phyloP scores from a whole-genome alignment of 2,113 vertebrate species.

The Herpetotheres cachinnans region DNA sequence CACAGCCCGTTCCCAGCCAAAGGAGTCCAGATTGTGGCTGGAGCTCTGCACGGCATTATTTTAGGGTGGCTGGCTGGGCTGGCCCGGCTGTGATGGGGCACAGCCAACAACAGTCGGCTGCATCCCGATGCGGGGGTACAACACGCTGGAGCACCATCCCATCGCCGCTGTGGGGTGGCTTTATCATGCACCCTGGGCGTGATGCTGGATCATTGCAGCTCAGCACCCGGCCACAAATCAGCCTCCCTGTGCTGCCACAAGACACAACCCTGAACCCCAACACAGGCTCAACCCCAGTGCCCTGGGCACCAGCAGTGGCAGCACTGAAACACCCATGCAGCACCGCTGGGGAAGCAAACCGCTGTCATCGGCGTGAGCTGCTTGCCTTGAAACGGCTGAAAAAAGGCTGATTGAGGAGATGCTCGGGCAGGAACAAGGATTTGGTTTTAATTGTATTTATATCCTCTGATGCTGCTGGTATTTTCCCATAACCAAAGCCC shows the following conservation, averaged over 20 bases:
- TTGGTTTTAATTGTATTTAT: background rate
- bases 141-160: accelerated
- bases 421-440: background rate
- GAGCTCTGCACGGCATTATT: background rate
- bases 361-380: accelerated
- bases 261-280: background rate
- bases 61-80: background rate
- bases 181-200: background rate
- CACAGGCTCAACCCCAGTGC: background rate
- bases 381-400: background rate
- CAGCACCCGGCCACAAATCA: background rate
- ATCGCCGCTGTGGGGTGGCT: accelerated
- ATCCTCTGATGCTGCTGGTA: background rate
- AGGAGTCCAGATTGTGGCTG: accelerated
- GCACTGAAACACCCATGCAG: background rate
- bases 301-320: accelerated
- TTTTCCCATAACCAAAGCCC: background rate
- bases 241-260: background rate
- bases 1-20: background rate
- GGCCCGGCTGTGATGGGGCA: background rate
- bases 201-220: background rate
- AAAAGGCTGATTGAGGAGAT: background rate
- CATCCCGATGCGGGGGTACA: background rate
- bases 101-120: background rate
- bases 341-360: background rate